Percentiles rank a stretch among this genome's conserved stretches.
Evolutionary conservation across 2,888 invertebrate species (phyloP).

Genomic region (Ochropleura plecta): DNA sequence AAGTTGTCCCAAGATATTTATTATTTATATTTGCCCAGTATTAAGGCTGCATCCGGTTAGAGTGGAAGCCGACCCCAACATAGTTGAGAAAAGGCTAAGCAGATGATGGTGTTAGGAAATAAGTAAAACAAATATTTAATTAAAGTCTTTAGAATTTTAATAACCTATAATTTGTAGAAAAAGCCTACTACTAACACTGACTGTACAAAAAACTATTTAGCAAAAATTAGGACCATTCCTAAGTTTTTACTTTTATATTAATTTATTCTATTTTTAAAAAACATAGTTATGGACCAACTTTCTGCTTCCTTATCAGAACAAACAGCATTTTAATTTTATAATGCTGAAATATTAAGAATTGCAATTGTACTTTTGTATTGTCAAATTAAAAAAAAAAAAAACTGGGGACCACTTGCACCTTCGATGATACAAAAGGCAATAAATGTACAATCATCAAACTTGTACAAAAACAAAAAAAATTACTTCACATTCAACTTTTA

Average conservation of each 20-base stretch:
- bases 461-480: background rate
- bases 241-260: background rate
- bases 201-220: conserved; percentile 7
- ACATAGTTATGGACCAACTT: background rate
- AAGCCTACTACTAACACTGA: too few species aligned
- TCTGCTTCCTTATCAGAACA: background rate
- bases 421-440: background rate
- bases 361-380: too few species aligned
- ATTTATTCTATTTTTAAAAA: background rate
- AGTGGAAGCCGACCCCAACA: too few species aligned
- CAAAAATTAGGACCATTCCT: background rate
- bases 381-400: background rate
- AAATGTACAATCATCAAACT: background rate
- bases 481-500: conserved; percentile 4
- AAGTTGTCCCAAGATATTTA: too few species aligned
- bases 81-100: too few species aligned
- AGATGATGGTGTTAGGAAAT: background rate
- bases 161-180: background rate
- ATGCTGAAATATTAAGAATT: too few species aligned
- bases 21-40: too few species aligned
- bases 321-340: too few species aligned
- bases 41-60: too few species aligned
- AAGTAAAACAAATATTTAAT: conserved; percentile 9
- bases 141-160: conserved; percentile 14
- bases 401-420: background rate